Evolutionary conservation across 2,113 vertebrate genomes (phyloP).

Genomic region (Hydrolagus affinis): DNA sequence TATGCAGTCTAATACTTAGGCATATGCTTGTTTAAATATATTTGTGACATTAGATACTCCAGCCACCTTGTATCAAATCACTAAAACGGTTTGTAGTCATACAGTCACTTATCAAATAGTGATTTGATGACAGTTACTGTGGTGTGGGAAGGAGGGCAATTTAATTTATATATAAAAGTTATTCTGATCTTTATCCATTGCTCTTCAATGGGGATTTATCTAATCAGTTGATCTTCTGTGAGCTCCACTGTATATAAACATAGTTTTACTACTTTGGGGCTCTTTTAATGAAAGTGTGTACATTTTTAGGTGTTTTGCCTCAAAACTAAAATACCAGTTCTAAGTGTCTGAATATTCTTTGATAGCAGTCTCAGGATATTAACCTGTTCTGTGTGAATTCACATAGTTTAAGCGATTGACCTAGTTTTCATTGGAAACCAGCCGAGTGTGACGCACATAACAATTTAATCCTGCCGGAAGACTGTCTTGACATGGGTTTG

Average conservation of each 20-base stretch:
- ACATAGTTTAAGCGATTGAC: neutral
- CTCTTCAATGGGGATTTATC: neutral
- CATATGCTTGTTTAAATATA: neutral
- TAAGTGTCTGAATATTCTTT: slow-evolving; percentile 19
- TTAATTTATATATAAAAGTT: neutral
- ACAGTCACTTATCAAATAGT: neutral
- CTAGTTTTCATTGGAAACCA: neutral
- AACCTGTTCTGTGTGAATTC: neutral
- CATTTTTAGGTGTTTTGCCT: slow-evolving; percentile 2
- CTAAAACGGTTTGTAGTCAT: neutral
- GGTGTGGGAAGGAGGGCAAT: neutral
- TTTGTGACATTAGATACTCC: neutral
- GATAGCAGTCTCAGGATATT: neutral
- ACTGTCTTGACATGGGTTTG: neutral
- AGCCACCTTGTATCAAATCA: neutral
- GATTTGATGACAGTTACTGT: neutral
- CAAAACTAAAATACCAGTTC: slow-evolving; percentile 8
- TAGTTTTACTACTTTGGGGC: slow-evolving; percentile 16
- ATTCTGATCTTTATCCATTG: neutral
- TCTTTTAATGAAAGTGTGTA: slow-evolving; percentile 12
- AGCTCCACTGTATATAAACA: neutral
- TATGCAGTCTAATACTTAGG: neutral
- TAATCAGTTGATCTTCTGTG: neutral
- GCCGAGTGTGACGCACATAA: neutral
- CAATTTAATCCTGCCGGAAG: neutral